A percentile compares a stretch with the other conserved stretches of the same genome.
These are phyloP conservation scores for Syngnathus floridae DNA, from an alignment of 2,113 vertebrate genomes.

Conservation along the genomic window DNA sequence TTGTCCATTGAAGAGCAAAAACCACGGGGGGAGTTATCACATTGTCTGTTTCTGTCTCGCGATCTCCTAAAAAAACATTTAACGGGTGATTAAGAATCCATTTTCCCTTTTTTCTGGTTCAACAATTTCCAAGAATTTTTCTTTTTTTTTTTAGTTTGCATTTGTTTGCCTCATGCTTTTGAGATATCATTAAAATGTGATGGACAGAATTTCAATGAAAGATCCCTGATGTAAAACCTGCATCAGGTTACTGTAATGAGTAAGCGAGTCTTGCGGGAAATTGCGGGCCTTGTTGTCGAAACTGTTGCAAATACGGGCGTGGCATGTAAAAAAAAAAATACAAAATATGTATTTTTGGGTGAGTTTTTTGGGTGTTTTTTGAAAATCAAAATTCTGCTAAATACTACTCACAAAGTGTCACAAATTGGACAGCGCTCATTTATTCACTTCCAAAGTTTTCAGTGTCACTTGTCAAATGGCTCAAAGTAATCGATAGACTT, in stretches of 20 bases:
- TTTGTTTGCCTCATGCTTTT: constrained; percentile 49
- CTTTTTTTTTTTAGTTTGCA: constrained; percentile 45
- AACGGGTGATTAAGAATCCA: constrained; percentile 43
- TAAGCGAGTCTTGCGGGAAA: constrained; percentile 32
- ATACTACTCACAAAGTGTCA: background rate
- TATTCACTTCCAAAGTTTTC: constrained; percentile 20
- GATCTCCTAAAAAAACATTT: constrained; percentile 34
- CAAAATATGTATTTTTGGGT: background rate
- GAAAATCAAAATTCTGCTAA: background rate
- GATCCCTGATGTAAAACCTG: constrained; percentile 27
- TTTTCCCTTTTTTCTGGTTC: constrained; percentile 36
- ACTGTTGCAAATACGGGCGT: constrained; percentile 17
- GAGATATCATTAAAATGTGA: constrained; percentile 31
- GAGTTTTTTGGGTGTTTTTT: rapidly evolving
- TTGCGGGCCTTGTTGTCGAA: constrained; percentile 32
- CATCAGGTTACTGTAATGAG: constrained; percentile 36
- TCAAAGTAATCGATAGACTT: constrained; percentile 21
- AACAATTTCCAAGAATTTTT: constrained; percentile 45
- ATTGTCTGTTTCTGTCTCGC: constrained; percentile 6
- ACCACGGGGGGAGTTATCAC: constrained; percentile 34
- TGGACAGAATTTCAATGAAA: constrained; percentile 36
- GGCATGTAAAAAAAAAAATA: background rate
- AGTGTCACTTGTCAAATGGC: constrained; percentile 6
- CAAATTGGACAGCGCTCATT: background rate
- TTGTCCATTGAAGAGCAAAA: constrained; percentile 38